Conservation (phyloP, 2,888 invertebrate genomes). For the Philonicus albiceps region DNA sequence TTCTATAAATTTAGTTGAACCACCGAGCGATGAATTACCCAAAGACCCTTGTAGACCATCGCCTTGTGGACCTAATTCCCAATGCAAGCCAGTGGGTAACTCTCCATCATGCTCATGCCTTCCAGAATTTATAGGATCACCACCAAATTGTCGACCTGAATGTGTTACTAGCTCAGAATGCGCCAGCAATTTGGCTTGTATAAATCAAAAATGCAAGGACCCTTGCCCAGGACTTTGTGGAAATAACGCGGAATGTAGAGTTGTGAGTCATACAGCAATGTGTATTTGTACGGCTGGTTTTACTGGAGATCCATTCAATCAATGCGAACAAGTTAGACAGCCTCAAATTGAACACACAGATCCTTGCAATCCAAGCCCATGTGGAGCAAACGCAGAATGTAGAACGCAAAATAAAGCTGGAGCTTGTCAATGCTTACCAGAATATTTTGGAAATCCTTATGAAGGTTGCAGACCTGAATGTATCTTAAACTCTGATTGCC, state of each 20-base stretch:
- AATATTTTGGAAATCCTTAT: slow-evolving; percentile 80
- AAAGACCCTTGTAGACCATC: slow-evolving; percentile 69
- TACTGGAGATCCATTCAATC: slow-evolving; percentile 69
- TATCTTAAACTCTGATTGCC: slow-evolving; percentile 71
- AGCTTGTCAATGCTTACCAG: slow-evolving; percentile 74
- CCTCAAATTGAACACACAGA: slow-evolving; percentile 62
- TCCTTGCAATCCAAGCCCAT: slow-evolving; percentile 67
- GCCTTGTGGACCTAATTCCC: slow-evolving; percentile 78
- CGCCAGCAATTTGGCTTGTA: slow-evolving; percentile 67
- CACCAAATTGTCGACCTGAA: slow-evolving; percentile 73
- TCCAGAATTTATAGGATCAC: slow-evolving; percentile 68
- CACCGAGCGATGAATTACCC: slow-evolving; percentile 53
- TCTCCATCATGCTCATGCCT: slow-evolving; percentile 68
- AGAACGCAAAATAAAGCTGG: slow-evolving; percentile 76
- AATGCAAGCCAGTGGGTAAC: slow-evolving; percentile 67
- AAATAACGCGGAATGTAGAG: slow-evolving; percentile 67
- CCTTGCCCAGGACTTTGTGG: slow-evolving; percentile 72
- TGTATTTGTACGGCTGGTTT: slow-evolving; percentile 68
- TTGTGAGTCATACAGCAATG: slow-evolving; percentile 67
- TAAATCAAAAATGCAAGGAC: slow-evolving; percentile 67
- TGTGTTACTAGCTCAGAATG: slow-evolving; percentile 72
- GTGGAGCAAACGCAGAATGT: slow-evolving; percentile 74
- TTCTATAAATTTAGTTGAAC: slow-evolving; percentile 51
- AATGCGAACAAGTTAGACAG: slow-evolving; percentile 62
- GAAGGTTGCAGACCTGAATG: slow-evolving; percentile 77